Base-by-base conservation (phyloP, 2,113 vertebrate species). In the Myodes glareolus region DNA sequence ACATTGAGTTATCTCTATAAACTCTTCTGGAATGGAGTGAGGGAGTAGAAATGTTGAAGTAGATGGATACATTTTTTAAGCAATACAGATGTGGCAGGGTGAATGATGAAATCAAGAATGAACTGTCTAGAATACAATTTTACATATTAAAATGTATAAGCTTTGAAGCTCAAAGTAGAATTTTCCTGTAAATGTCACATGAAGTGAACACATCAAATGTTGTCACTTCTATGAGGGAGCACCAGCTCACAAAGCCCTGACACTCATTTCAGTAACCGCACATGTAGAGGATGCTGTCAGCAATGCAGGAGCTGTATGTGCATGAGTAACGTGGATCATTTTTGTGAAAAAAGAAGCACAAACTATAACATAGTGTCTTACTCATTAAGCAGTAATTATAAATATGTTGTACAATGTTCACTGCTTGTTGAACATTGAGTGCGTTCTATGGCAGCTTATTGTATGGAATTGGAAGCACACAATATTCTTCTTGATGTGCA, bases 241-340 rank as follows among this genome's bases (percentile, higher is more conserved):
- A 9, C 7, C 0, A 63, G 7, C 0, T 36, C 4, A 27, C 68
- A 3, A 1, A 7, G 0, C 2, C 29, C 16, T 61, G 23, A 47
- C 55, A 31, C 3, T 39, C 1, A 17, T 58, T 1, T 21, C 3
- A 42, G 3, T 67, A 16, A 90, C 17, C 2, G 39, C 5, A 8
- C 21, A 68, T 13, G 14, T 78, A 14, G 29, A 36, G 39, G 42
- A 5, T 65, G 33, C 27, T 25, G 19, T 70, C 11, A 42, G 50
- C 7, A 17, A 12, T n/a, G n/a, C 5, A 33, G 65, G 65, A 47
- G 50, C 14, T 61, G 19, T 5, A 16, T 73, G 17, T 23, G 5
- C 63, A 1, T 52, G 27, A 9, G 31, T 11, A 45, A 65, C 1
- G 23, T 45, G 65, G 52, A 39, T 25, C 25, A 50, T 61, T 75